A percentile compares a stretch with the other conserved stretches of the same genome.
Evolutionary conservation across 2,113 vertebrate genomes (phyloP).

Genomic region (Aspiorhynchus laticeps): DNA sequence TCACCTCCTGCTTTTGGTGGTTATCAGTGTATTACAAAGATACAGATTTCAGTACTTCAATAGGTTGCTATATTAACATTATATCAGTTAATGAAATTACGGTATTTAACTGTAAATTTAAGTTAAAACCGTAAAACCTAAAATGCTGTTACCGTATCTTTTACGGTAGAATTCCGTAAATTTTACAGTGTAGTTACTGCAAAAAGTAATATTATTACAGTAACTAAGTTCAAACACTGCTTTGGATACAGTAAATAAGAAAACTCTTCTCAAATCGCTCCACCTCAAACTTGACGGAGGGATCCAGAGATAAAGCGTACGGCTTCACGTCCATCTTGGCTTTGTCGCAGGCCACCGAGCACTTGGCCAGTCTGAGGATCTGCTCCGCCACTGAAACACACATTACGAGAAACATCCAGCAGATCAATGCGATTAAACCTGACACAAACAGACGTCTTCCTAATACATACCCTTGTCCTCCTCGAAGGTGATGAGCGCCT

Average conservation of each 20-base stretch:
- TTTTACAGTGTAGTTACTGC: too few relatives aligned
- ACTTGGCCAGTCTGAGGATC: constrained; percentile 72
- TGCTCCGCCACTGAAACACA: constrained; percentile 81
- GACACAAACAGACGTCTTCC: neutral
- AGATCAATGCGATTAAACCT: neutral
- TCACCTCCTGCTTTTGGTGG: too few relatives aligned
- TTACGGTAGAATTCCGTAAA: too few relatives aligned
- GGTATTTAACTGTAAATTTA: too few relatives aligned
- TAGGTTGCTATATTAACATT: too few relatives aligned
- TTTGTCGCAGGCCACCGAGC: constrained; percentile 73
- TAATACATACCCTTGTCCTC: constrained; percentile 81
- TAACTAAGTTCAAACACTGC: too few relatives aligned
- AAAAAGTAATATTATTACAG: too few relatives aligned
- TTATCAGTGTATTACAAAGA: too few relatives aligned
- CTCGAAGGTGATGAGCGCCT: constrained; percentile 90
- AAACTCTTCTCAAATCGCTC: neutral
- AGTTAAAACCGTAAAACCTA: too few relatives aligned
- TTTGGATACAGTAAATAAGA: neutral
- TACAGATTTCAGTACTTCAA: too few relatives aligned
- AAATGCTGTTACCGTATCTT: too few relatives aligned
- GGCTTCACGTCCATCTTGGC: constrained; percentile 70
- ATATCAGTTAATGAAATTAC: too few relatives aligned
- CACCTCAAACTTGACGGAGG: constrained; percentile 84
- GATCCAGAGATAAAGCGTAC: constrained; percentile 65
- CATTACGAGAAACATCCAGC: neutral